Percentiles rank a stretch among this genome's conserved stretches.
These are phyloP conservation scores for Matsumurasca onukii DNA, from an alignment of 1,140 invertebrate genomes.

Conservation along the genomic window DNA sequence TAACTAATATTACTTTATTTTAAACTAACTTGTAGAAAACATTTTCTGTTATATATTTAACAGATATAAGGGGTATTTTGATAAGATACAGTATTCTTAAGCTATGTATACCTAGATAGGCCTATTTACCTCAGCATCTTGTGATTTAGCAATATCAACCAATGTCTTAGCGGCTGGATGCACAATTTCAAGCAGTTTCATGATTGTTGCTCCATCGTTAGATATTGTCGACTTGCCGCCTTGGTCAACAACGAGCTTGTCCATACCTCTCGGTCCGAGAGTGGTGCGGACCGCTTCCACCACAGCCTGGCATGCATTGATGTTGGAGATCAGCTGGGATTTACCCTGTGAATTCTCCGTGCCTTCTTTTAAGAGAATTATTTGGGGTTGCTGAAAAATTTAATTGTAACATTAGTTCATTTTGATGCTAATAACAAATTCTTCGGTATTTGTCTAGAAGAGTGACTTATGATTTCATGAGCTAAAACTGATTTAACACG, in stretches of 20 bases:
- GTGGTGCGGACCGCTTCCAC: slow-evolving; percentile 96
- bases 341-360: slow-evolving; percentile 96
- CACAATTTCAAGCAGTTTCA: slow-evolving; percentile 95
- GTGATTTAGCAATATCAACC: slow-evolving; percentile 98
- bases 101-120: too few relatives aligned
- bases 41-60: too few relatives aligned
- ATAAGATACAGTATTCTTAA: too few relatives aligned
- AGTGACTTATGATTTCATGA: too few relatives aligned
- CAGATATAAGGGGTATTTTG: too few relatives aligned
- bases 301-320: slow-evolving; percentile 97
- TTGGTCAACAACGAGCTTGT: slow-evolving; percentile 95
- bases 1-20: too few relatives aligned
- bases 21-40: too few relatives aligned
- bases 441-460: too few relatives aligned
- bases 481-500: too few relatives aligned
- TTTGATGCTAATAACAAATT: too few relatives aligned
- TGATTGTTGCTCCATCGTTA: slow-evolving; percentile 99
- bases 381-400: slow-evolving; percentile 88
- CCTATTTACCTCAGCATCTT: slow-evolving; percentile 99
- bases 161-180: slow-evolving; percentile 97
- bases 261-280: slow-evolving; percentile 97
- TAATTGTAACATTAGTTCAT: too few relatives aligned
- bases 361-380: slow-evolving; percentile 96
- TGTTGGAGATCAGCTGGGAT: slow-evolving; percentile 95
- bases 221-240: slow-evolving; percentile 94